Evolutionary conservation across 2,797 vertebrate species (phyloP).

Genomic region (Gymnoscopelus braueri): DNA sequence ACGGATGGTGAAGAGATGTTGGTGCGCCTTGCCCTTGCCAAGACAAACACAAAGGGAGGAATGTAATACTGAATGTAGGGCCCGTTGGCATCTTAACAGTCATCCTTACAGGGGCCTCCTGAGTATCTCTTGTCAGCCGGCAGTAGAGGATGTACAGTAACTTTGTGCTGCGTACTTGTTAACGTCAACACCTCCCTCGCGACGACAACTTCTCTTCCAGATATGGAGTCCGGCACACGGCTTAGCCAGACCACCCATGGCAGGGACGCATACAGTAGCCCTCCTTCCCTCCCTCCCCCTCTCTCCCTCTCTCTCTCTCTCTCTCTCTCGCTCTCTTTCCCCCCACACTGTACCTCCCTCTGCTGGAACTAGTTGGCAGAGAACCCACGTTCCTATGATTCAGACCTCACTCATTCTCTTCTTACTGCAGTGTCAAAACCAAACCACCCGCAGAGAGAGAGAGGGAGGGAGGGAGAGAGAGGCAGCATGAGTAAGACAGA

Average conservation of each 20-base stretch:
- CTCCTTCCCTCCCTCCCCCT: constrained; percentile 6
- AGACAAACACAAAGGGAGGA: not conserved
- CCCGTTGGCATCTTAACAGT: constrained; percentile 3
- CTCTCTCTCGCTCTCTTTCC: too few relatives aligned
- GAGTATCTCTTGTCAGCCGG: constrained; percentile 13
- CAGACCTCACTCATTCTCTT: constrained; percentile 23
- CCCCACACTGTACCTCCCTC: constrained; percentile 13
- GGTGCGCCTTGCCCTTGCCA: constrained; percentile 3
- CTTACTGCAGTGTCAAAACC: constrained; percentile 3
- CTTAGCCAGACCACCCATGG: constrained; percentile 73
- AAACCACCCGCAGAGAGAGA: not conserved
- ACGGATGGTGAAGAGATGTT: constrained; percentile 15
- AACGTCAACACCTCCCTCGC: constrained; percentile 51
- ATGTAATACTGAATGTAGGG: constrained; percentile 1
- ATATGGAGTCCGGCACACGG: constrained; percentile 61
- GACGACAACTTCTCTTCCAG: constrained; percentile 55
- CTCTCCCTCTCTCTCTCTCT: constrained; percentile 2
- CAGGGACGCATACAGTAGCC: constrained; percentile 42
- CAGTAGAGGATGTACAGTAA: constrained; percentile 35
- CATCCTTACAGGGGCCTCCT: not conserved
- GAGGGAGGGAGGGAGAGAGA: not conserved
- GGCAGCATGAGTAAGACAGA: not conserved
- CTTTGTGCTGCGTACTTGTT: constrained; percentile 33
- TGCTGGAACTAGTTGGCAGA: constrained; percentile 46
- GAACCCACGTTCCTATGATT: too few relatives aligned